A percentile compares a stretch with the other conserved stretches of the same genome.
phyloP scores from a whole-genome alignment of 2,797 vertebrate genomes.

The Macroramphosus scolopax region DNA sequence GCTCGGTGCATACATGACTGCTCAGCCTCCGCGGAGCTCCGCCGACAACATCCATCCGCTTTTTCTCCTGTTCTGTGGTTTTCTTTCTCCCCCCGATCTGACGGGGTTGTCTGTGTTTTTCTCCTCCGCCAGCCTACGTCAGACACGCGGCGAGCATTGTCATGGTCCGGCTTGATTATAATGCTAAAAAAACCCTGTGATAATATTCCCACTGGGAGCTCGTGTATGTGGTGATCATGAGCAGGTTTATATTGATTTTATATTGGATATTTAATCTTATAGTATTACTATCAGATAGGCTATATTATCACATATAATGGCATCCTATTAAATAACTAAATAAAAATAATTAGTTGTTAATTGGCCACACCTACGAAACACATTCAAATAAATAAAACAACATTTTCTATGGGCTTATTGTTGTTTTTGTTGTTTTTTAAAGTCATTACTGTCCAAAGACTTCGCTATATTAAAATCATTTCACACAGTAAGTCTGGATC shows the following conservation, averaged over 20 bases:
- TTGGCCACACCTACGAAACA: constrained; percentile 1
- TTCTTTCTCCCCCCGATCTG: constrained; percentile 27
- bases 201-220: constrained; percentile 46
- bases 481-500: no score
- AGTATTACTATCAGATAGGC: no score
- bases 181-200: constrained; percentile 1
- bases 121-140: constrained; percentile 72
- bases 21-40: constrained; percentile 22
- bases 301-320: no score
- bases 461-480: no score
- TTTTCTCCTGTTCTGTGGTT: constrained; percentile 13
- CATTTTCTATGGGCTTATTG: no score
- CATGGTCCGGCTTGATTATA: constrained; percentile 54
- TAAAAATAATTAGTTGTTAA: background rate
- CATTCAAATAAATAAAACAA: no score
- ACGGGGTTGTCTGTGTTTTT: constrained; percentile 61
- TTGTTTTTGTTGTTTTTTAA: no score
- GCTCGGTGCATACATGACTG: constrained; percentile 20
- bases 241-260: constrained; percentile 29
- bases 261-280: constrained; percentile 31
- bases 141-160: constrained; percentile 68
- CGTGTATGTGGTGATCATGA: background rate
- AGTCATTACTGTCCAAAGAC: no score
- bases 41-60: constrained; percentile 49
- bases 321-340: background rate